Evolutionary conservation across 1,140 invertebrate species (phyloP).

Genomic region (Sycobia sp.): DNA sequence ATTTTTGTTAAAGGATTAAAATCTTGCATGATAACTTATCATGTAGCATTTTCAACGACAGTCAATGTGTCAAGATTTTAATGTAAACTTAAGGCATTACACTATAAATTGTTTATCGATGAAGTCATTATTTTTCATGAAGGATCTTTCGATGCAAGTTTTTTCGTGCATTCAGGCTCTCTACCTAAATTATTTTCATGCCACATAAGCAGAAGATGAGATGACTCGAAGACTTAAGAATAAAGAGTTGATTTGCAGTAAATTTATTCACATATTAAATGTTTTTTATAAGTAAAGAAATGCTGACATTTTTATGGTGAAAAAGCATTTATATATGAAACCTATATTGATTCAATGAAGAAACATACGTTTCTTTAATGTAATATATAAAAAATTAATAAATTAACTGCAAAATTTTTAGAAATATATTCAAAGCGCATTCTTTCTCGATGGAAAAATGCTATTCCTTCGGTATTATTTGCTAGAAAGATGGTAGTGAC

Average conservation of each 20-base stretch:
- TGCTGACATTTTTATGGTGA: background rate
- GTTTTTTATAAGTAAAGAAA: background rate
- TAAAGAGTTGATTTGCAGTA: background rate
- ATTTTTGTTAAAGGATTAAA: conserved; percentile 20
- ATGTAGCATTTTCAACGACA: conserved; percentile 13
- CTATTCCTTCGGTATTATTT: conserved; percentile 9
- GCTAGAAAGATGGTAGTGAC: conserved; percentile 10
- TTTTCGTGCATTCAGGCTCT: conserved; percentile 53
- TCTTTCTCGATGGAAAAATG: conserved; percentile 31
- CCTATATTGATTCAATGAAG: background rate
- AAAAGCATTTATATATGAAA: background rate
- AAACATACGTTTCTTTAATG: background rate
- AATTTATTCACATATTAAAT: too few relatives aligned
- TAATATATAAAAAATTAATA: background rate
- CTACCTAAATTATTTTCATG: conserved; percentile 47
- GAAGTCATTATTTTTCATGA: conserved; percentile 20
- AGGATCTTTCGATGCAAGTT: conserved; percentile 36
- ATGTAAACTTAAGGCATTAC: conserved; percentile 9
- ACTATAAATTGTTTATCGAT: conserved; percentile 7
- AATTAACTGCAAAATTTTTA: conserved; percentile 21
- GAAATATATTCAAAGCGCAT: conserved; percentile 42
- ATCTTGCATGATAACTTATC: conserved; percentile 21
- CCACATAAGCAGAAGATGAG: conserved; percentile 48
- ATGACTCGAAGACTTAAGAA: conserved; percentile 17
- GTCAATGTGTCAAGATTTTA: conserved; percentile 17